Percentiles rank a stretch among this genome's conserved stretches.
phyloP scores from a whole-genome alignment of 64 coral and sea anemone species.

The Actinia equina region DNA sequence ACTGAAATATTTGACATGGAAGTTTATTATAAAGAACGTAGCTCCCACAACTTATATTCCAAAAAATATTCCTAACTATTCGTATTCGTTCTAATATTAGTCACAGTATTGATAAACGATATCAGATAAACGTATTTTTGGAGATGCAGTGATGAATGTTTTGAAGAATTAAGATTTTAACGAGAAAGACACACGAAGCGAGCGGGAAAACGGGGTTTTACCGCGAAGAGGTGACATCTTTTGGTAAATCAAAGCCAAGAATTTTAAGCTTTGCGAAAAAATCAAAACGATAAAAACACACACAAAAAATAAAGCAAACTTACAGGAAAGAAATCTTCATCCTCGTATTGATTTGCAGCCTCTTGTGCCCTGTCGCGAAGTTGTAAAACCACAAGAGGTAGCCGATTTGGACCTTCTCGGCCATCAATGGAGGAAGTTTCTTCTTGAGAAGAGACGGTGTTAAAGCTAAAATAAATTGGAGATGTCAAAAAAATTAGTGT shows the following conservation, averaged over 20 bases:
- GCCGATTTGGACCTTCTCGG: neutral
- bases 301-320: neutral
- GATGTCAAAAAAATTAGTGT: neutral
- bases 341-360: neutral
- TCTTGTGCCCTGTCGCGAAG: conserved; percentile 19
- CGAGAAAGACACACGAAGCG: neutral
- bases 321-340: conserved; percentile 7
- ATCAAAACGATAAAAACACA: neutral
- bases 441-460: neutral
- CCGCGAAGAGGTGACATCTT: neutral
- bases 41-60: neutral
- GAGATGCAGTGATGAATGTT: neutral
- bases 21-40: neutral
- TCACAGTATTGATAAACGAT: no score
- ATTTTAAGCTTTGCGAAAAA: no score
- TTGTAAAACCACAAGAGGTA: neutral
- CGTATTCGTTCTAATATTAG: neutral
- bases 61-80: neutral
- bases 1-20: neutral
- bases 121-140: no score
- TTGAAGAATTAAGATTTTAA: neutral
- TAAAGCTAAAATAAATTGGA: neutral
- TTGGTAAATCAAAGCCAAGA: neutral
- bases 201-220: neutral
- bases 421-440: neutral